phyloP scores from a whole-genome alignment of 2,888 invertebrate genomes.

The Tipula lateralis region DNA sequence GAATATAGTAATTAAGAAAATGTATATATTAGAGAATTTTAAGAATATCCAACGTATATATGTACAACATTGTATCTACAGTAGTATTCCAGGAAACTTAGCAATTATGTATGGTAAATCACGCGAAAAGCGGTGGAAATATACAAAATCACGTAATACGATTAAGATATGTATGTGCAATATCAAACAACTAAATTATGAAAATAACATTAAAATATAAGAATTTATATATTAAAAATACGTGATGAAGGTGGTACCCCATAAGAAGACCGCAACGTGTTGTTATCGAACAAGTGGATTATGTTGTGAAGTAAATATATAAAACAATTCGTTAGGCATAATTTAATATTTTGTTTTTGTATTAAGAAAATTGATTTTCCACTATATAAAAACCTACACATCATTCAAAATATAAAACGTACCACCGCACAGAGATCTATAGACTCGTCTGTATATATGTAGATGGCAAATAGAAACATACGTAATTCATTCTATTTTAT shows the following conservation, averaged over 20 bases:
- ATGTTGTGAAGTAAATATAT: background rate
- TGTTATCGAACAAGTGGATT: background rate
- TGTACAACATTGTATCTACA: background rate
- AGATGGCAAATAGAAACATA: background rate
- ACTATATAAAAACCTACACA: background rate
- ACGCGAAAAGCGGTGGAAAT: background rate
- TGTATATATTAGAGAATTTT: background rate
- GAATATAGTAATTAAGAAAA: background rate
- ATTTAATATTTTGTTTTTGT: background rate
- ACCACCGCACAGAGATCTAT: background rate
- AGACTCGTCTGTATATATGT: background rate
- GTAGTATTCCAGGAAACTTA: background rate
- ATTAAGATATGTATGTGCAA: no score
- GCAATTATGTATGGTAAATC: background rate
- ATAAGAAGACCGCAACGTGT: slow-evolving; percentile 13
- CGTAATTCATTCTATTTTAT: slow-evolving; percentile 24
- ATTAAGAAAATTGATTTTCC: background rate
- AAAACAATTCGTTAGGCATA: background rate
- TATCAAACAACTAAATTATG: background rate
- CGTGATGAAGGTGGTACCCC: slow-evolving; percentile 1
- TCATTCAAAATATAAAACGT: background rate
- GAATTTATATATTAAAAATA: background rate
- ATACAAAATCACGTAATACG: background rate
- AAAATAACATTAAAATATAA: background rate
- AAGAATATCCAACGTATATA: background rate